Percentiles rank a stretch among this genome's conserved stretches.
Evolutionary conservation across 92 coral and sea anemone species (phyloP).

Genomic region (Heliopora coerulea): DNA sequence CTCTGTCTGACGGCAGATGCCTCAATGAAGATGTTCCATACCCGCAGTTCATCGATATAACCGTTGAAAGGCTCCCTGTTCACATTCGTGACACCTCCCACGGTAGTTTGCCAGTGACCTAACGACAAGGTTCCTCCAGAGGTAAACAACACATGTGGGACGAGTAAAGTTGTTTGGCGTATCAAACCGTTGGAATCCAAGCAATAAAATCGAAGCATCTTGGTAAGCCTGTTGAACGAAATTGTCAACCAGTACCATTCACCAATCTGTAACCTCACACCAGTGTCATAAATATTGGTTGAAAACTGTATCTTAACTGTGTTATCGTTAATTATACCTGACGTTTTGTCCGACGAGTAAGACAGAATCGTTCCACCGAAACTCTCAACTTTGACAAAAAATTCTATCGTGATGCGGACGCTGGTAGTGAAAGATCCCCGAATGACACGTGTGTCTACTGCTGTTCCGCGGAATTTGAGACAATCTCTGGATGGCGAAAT

Average conservation of each 20-base stretch:
- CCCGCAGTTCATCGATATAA: constrained; percentile 76
- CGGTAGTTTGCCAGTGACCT: constrained; percentile 88
- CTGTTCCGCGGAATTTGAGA: constrained; percentile 68
- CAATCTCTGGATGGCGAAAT: constrained; percentile 69
- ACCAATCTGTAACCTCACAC: constrained; percentile 54
- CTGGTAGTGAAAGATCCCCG: constrained; percentile 46
- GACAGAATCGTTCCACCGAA: constrained; percentile 87
- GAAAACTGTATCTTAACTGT: constrained; percentile 72
- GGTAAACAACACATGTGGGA: constrained; percentile 64
- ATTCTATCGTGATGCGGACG: constrained; percentile 68
- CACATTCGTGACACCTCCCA: constrained; percentile 64
- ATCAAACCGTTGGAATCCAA: constrained; percentile 61
- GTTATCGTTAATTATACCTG: constrained; percentile 79
- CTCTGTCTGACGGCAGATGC: constrained; percentile 85
- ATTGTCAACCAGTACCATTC: constrained; percentile 78
- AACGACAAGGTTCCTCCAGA: constrained; percentile 79
- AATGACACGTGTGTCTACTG: constrained; percentile 55
- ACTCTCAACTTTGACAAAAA: constrained; percentile 62
- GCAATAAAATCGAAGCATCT: constrained; percentile 21
- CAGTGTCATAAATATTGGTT: constrained; percentile 58
- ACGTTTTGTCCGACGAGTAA: constrained; percentile 70
- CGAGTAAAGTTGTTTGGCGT: constrained; percentile 59
- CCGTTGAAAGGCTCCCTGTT: constrained; percentile 82
- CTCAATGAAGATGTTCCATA: constrained; percentile 72
- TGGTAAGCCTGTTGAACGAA: constrained; percentile 63